These are phyloP conservation scores for Thunnus albacares DNA, from an alignment of 2,797 vertebrate species.

Conservation along the genomic window DNA sequence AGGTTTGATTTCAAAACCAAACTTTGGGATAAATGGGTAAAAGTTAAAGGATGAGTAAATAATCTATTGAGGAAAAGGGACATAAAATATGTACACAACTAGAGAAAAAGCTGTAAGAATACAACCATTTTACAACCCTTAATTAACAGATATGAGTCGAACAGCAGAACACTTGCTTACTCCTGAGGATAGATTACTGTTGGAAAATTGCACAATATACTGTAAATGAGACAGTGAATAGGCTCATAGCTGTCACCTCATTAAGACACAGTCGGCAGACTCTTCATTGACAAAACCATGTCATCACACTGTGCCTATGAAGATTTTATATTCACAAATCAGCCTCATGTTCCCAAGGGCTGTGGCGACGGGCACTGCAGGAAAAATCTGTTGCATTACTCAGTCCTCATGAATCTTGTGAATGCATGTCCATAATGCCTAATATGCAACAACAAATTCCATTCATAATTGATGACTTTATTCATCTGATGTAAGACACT, in stretches of 20 bases:
- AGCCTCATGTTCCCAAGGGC: background rate
- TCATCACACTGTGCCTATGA: constrained; percentile 11
- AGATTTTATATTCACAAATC: constrained; percentile 15
- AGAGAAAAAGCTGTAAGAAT: background rate
- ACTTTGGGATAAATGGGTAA: too few species aligned
- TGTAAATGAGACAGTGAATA: constrained; percentile 4
- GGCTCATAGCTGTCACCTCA: constrained; percentile 14
- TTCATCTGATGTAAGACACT: constrained; percentile 27
- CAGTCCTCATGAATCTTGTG: constrained; percentile 16
- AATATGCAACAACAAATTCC: constrained; percentile 25
- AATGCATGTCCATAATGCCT: constrained; percentile 11
- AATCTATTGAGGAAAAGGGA: background rate
- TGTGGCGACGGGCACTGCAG: background rate
- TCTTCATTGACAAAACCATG: constrained; percentile 31
- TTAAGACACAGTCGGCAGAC: constrained; percentile 10
- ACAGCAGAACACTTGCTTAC: background rate
- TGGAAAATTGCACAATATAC: constrained; percentile 4
- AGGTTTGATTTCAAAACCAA: too few species aligned
- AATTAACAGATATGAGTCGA: background rate
- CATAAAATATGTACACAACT: background rate
- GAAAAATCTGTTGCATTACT: constrained; percentile 29
- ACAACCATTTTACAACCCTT: background rate
- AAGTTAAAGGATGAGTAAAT: background rate
- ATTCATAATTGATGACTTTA: constrained; percentile 24
- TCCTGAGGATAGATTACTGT: background rate